Percentiles rank a stretch among this genome's conserved stretches.
Conservation (phyloP, 2,113 vertebrate genomes). For the Sterrhoptilus dennistouni region DNA sequence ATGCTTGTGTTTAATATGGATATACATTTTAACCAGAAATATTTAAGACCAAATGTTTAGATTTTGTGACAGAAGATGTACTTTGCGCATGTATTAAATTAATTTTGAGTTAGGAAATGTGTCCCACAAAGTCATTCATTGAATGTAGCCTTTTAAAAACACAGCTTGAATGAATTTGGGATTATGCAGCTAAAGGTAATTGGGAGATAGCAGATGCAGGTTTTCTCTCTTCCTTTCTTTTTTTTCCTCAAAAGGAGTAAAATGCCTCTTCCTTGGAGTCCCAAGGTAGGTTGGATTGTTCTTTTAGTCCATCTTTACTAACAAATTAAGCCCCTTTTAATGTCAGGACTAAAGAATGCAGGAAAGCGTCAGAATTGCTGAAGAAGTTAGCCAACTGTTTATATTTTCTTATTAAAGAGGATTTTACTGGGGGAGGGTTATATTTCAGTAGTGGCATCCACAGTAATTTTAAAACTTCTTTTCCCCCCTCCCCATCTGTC, state of each 20-base stretch:
- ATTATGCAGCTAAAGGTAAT: background rate
- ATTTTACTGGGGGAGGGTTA: conserved; percentile 27
- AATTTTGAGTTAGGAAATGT: background rate
- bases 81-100: background rate
- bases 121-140: background rate
- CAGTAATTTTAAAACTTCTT: conserved; percentile 62
- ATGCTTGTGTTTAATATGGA: background rate
- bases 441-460: conserved; percentile 20
- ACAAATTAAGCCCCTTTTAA: background rate
- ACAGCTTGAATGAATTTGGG: background rate
- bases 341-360: conserved; percentile 4
- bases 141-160: background rate
- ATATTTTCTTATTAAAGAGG: background rate
- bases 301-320: background rate
- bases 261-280: background rate
- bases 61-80: background rate
- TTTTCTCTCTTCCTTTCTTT: background rate
- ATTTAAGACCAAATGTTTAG: background rate
- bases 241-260: conserved; percentile 17
- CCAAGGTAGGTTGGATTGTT: conserved; percentile 12
- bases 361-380: conserved; percentile 10
- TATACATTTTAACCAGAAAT: background rate
- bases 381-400: conserved; percentile 5
- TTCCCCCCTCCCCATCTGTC: conserved; percentile 44
- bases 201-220: background rate